Evolutionary conservation across 2,797 vertebrate genomes (phyloP), one percentile per base, ranked within the genome.

Genomic region (Spondyliosoma cantharus): DNA sequence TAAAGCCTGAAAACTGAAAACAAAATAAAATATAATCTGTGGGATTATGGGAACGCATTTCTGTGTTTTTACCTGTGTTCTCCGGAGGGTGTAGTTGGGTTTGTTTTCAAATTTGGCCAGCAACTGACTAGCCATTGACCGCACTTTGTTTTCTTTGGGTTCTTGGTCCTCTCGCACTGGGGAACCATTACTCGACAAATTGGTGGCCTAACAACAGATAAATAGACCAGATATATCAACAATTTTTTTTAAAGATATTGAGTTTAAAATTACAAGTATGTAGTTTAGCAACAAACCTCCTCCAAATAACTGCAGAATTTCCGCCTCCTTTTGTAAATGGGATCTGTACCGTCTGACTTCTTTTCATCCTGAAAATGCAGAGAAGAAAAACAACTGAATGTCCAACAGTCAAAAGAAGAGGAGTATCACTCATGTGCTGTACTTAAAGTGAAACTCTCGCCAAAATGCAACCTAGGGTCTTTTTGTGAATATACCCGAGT

Each of bases 61-160:
- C 3, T 60, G 52, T 56, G n/a, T 16, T 42, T 43, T 93, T 89
- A 99, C 98, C 96, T 97, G 96, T 82, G 86, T 59, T 78, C 94
- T 96, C 73, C 90, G 87, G 53, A 97, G 25, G 0, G 92, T 77
- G 60, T 92, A 86, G 76, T 68, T 96, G 19, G 95, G 90, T 24
- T 93, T 84, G 66, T 85, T 97, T 82, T 98, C 98, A 89, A 99
- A 98, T 89, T 98, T 99, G 76, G 98, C 98, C 84, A 95, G 91
- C 29, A 99, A 90, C 80, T 99, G 97, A 54, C 93, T 96, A 37
- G 98, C 96, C 96, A 99, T 98, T 46, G 96, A 97, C 87, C 97
- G 97, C 74, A 99, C 98, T 95, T 96, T 98, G 89, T 98, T 99
- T 89, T 97, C 96, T 84, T 93, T 97, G 45, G 92, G 86, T 48